phyloP scores from a whole-genome alignment of 2,888 invertebrate species.

The Dichetophora obliterata region DNA sequence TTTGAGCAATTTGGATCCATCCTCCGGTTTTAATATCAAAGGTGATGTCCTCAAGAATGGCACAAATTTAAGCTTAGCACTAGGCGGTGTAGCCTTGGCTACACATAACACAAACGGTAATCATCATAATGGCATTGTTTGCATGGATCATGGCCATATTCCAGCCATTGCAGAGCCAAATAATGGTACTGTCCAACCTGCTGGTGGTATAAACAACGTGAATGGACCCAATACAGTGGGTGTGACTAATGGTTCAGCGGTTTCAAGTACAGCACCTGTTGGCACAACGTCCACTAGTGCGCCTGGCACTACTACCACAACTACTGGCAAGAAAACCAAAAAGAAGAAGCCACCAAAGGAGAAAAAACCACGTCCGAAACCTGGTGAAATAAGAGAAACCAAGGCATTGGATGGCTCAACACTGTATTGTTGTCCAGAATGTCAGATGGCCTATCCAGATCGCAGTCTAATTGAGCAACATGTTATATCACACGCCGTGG shows the following conservation, averaged over 20 bases:
- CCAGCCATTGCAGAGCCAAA: constrained; percentile 62
- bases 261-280: constrained; percentile 69
- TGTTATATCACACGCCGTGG: constrained; percentile 87
- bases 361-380: constrained; percentile 84
- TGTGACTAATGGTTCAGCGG: constrained; percentile 57
- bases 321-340: constrained; percentile 69
- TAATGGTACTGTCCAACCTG: constrained; percentile 51
- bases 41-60: constrained; percentile 69
- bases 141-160: constrained; percentile 66
- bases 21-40: constrained; percentile 64
- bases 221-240: constrained; percentile 52
- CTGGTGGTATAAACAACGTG: constrained; percentile 52
- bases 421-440: constrained; percentile 88
- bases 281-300: constrained; percentile 67
- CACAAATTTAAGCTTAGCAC: constrained; percentile 68
- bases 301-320: constrained; percentile 62
- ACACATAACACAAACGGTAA: constrained; percentile 60
- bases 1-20: constrained; percentile 62
- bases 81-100: constrained; percentile 65
- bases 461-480: constrained; percentile 87
- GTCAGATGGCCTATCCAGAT: constrained; percentile 91
- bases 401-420: constrained; percentile 85
- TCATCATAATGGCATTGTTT: constrained; percentile 61
- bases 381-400: constrained; percentile 71
- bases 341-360: constrained; percentile 76